A percentile compares a stretch with the other conserved stretches of the same genome.
phyloP scores from a whole-genome alignment of 1,140 invertebrate genomes.

The Caligus rogercresseyi region DNA sequence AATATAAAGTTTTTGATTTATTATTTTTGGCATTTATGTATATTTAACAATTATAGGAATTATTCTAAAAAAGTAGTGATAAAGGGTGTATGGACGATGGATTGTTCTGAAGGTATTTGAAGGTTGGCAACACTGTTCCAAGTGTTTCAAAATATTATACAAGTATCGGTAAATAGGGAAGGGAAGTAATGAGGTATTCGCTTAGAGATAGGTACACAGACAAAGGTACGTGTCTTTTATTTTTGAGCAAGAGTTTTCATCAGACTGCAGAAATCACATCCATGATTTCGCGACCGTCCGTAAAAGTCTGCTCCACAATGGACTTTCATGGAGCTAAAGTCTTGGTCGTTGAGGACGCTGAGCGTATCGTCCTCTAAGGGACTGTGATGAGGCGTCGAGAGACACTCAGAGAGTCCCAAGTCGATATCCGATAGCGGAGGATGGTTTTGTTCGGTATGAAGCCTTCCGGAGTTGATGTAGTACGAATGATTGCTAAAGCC shows the following conservation, averaged over 20 bases:
- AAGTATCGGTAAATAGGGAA: too few relatives aligned
- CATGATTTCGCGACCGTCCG: conserved; percentile 4
- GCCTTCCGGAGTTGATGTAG: not conserved
- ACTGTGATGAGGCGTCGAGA: not conserved
- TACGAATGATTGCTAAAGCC: not conserved
- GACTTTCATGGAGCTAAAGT: conserved; percentile 14
- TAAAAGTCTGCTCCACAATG: conserved; percentile 16
- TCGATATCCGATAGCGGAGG: not conserved
- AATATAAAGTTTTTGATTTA: too few relatives aligned
- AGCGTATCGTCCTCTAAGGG: not conserved
- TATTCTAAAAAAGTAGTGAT: too few relatives aligned
- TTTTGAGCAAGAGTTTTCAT: not conserved
- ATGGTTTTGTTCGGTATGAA: not conserved
- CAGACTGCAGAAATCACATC: conserved; percentile 3
- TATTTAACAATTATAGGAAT: too few relatives aligned
- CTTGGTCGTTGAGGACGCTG: not conserved
- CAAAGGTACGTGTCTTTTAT: not conserved
- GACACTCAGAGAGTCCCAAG: not conserved
- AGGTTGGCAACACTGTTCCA: too few relatives aligned
- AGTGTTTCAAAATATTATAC: too few relatives aligned
- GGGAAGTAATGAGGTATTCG: too few relatives aligned
- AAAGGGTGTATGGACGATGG: too few relatives aligned
- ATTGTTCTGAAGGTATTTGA: too few relatives aligned
- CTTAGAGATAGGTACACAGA: too few relatives aligned
- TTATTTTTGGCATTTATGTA: too few relatives aligned